Conservation (phyloP, 2,888 invertebrate genomes). For the Thecocarcelia acutangulata region DNA sequence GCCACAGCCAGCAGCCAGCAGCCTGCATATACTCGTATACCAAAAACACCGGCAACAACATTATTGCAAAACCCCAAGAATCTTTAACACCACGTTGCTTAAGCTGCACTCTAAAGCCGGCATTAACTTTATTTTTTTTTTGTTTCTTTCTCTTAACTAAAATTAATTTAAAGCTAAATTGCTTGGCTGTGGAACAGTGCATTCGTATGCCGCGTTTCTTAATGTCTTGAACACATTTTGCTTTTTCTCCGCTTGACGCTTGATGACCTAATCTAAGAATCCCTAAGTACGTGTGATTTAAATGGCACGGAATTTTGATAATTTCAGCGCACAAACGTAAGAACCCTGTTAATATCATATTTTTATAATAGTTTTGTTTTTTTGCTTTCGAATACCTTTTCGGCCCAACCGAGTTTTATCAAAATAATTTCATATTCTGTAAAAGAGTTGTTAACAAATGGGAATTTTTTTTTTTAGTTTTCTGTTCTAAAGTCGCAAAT, state of each 20-base stretch:
- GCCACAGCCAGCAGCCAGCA: conserved; percentile 11
- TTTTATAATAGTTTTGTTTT: neutral
- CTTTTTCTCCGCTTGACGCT: conserved; percentile 10
- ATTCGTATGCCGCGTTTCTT: conserved; percentile 1
- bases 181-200: conserved; percentile 25
- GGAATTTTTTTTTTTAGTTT: neutral
- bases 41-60: conserved; percentile 13
- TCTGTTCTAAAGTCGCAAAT: conserved; percentile 9
- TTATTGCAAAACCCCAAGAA: neutral
- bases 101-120: conserved; percentile 45
- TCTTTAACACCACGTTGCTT: conserved; percentile 31
- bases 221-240: neutral
- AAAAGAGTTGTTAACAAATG: conserved; percentile 69
- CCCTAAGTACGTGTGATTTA: conserved; percentile 70
- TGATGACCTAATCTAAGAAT: conserved; percentile 61
- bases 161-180: conserved; percentile 35
- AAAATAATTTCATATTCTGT: conserved; percentile 55
- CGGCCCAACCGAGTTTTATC: conserved; percentile 17
- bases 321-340: conserved; percentile 65
- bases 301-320: conserved; percentile 72
- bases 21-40: neutral
- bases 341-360: conserved; percentile 62
- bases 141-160: conserved; percentile 4
- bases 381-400: neutral
- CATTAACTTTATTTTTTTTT: neutral